Evolutionary conservation across 2,797 vertebrate genomes (phyloP).

Genomic region (Morus bassanus): DNA sequence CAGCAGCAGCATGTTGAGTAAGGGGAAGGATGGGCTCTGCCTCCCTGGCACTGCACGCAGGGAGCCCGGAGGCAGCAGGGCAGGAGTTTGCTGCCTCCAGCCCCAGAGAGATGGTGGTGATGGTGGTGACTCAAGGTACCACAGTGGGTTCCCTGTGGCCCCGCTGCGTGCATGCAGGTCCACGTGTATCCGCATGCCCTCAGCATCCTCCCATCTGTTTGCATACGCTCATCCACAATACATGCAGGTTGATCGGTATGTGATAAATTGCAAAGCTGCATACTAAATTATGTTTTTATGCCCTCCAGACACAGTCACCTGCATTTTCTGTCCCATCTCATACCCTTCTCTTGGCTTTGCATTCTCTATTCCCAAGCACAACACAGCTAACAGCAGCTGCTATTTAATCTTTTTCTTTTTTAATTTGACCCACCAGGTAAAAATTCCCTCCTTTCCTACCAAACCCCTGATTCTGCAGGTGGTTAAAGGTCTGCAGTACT

Average conservation of each 20-base stretch:
- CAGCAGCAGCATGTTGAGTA: neutral
- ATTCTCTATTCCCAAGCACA: neutral
- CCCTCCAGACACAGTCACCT: conserved; percentile 10
- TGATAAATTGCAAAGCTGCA: conserved; percentile 9
- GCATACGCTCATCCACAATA: neutral
- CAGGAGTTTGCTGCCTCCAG: neutral
- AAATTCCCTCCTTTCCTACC: neutral
- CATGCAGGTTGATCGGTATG: neutral
- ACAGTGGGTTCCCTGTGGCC: accelerated
- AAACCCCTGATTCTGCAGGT: neutral
- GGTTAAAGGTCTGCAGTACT: neutral
- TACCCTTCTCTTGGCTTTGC: neutral
- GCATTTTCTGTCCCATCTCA: neutral
- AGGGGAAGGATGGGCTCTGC: neutral
- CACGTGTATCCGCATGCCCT: accelerated
- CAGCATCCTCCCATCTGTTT: neutral
- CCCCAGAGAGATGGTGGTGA: neutral
- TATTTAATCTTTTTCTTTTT: neutral
- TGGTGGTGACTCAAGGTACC: neutral
- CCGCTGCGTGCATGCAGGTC: accelerated
- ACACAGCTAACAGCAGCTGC: neutral
- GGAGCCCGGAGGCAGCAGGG: neutral
- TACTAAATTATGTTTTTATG: neutral
- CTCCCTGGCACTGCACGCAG: accelerated
- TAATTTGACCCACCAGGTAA: neutral